Evolutionary conservation across 37 sponge, comb jelly and placozoan genomes (phyloP), one percentile per base, ranked within the genome.

Genomic region (Petrosia ficiformis): DNA sequence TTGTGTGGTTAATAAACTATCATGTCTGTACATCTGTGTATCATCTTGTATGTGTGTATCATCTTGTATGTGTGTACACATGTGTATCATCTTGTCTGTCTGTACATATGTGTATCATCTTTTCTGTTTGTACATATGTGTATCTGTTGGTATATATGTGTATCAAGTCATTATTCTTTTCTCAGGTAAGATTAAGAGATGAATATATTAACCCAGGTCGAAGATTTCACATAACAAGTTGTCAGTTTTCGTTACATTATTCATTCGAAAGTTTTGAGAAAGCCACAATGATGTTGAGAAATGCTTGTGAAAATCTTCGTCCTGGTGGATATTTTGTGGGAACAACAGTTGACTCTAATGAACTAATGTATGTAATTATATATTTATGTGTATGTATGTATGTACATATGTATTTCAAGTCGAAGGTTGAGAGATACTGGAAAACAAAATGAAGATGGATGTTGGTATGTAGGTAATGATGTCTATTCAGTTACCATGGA

Each of bases 171-270:
- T 72, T 2, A 21, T n/a, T n/a, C n/a, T n/a, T n/a, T 38, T 38
- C 33, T 24, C 37, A 93, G 93, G 82, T 63, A 19, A 60, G 86
- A 21, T 68, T 93, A 19, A 65, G 74, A 29, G 82, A 88, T 2
- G 36, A 34, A 58, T 80, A 87, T 44, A 24, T 58, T 21, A 79
- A 78, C 41, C 59, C 65, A 8, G 86, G 42, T 2, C 52, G 80
- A 29, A 56, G 82, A 35, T 95, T 98, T 72, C 71, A 98, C 82
- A 42, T 98, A 21, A 75, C 90, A 70, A 95, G 96, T 66, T 95
- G 95, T 70, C 99, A 98, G 83, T 98, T 98, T 72, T 89, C 96
- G 37, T 35, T 98, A 21, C 99, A 98, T 48, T 98, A 98, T 65
- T 84, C 90, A 0, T 98, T 98, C 72, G 99, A 98, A 80, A 90